Evolutionary conservation across 2,113 vertebrate species (phyloP).

Genomic region (Ploceus nigricollis): DNA sequence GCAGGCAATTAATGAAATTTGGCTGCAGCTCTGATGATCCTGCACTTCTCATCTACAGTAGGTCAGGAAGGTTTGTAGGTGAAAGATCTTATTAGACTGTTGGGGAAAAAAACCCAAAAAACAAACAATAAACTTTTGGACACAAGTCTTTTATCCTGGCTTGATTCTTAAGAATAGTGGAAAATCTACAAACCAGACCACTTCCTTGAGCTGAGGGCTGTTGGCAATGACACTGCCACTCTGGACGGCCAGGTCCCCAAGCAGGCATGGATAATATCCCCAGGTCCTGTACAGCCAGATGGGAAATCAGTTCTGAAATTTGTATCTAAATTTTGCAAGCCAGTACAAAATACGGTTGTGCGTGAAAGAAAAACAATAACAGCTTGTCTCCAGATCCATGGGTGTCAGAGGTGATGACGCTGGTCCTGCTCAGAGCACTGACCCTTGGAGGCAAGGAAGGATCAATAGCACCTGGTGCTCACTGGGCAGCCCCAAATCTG

Average conservation of each 20-base stretch:
- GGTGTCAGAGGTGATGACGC: fast-evolving
- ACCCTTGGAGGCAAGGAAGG: not conserved
- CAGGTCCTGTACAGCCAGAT: not conserved
- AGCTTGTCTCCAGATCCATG: not conserved
- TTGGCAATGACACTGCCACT: not conserved
- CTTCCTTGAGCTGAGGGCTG: not conserved
- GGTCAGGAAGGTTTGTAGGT: not conserved
- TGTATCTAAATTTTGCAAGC: not conserved
- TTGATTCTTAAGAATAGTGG: not conserved
- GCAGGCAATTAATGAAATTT: not conserved
- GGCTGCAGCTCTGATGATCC: not conserved
- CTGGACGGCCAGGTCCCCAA: not conserved
- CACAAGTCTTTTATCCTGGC: not conserved
- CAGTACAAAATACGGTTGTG: not conserved
- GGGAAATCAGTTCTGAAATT: not conserved
- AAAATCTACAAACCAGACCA: not conserved
- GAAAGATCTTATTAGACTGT: not conserved
- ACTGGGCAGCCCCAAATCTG: not conserved
- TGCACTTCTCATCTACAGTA: not conserved
- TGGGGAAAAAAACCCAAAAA: too few relatives aligned
- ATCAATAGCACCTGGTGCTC: fast-evolving
- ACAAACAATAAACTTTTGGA: not conserved
- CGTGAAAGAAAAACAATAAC: too few relatives aligned
- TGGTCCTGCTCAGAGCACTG: not conserved
- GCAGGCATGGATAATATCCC: fast-evolving